A percentile compares a stretch with the other conserved stretches of the same genome.
Conservation (phyloP, 92 coral and sea anemone genomes). For the Chrysogorgia sp. region DNA sequence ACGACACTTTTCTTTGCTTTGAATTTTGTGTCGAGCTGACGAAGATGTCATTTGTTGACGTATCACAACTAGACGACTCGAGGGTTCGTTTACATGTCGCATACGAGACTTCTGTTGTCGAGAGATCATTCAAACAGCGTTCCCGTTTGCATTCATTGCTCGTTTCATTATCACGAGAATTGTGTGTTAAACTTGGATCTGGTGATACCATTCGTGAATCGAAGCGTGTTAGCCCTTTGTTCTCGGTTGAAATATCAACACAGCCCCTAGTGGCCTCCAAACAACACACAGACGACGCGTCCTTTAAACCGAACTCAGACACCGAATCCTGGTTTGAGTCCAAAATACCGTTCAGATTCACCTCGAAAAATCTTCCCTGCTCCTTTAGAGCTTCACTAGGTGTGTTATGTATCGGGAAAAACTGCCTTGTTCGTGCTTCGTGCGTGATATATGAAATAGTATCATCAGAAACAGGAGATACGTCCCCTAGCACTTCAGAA, state of each 20-base stretch:
- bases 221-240: constrained; percentile 21
- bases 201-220: constrained; percentile 5
- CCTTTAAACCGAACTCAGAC: not conserved
- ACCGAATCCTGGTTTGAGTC: not conserved
- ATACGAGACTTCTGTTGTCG: not conserved
- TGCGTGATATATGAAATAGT: constrained; percentile 26
- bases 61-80: constrained; percentile 1
- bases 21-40: constrained; percentile 37
- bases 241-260: constrained; percentile 29
- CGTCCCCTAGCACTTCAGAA: constrained; percentile 22
- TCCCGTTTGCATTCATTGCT: not conserved
- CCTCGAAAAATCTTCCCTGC: not conserved
- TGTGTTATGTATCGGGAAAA: not conserved
- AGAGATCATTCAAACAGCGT: not conserved
- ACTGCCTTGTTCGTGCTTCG: not conserved
- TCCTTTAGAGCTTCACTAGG: not conserved
- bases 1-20: constrained; percentile 42
- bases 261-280: not conserved
- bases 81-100: not conserved
- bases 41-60: constrained; percentile 16
- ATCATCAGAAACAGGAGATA: constrained; percentile 35
- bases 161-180: not conserved
- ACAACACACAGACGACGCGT: constrained; percentile 5
- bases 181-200: not conserved
- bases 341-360: not conserved